Percentiles rank a stretch among this genome's conserved stretches.
Evolutionary conservation across 1,140 invertebrate genomes (phyloP).

Genomic region (Holotrichia oblita): DNA sequence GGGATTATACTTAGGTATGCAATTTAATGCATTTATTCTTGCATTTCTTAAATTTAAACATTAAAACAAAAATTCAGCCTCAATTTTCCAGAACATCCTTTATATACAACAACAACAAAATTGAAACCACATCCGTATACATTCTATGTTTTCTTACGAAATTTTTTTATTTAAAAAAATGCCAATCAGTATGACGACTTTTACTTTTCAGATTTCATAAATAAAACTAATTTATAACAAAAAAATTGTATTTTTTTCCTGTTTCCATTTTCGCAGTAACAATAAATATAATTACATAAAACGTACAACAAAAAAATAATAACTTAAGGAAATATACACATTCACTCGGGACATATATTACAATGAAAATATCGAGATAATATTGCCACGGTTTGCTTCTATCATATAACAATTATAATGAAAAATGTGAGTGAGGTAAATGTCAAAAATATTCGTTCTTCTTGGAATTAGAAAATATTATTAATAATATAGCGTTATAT

Average conservation of each 20-base stretch:
- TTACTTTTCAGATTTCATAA: slow-evolving; percentile 36
- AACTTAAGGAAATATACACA: slow-evolving; percentile 14
- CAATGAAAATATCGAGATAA: background rate
- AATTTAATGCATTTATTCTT: slow-evolving; percentile 5
- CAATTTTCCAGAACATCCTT: background rate
- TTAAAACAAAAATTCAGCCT: background rate
- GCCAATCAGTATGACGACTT: background rate
- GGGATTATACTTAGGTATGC: background rate
- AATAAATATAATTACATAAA: slow-evolving; percentile 21
- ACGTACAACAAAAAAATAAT: background rate
- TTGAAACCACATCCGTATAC: background rate
- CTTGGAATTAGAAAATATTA: slow-evolving; percentile 15
- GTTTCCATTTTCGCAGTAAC: background rate
- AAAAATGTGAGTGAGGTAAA: background rate
- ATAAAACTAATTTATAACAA: slow-evolving; percentile 33
- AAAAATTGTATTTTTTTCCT: slow-evolving; percentile 2
- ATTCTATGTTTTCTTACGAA: background rate
- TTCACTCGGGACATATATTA: background rate
- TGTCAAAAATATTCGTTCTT: background rate
- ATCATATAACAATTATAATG: background rate
- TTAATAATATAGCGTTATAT: background rate
- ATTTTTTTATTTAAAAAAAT: background rate
- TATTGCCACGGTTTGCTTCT: background rate
- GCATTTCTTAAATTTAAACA: background rate
- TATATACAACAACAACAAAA: background rate